A percentile compares a stretch with the other conserved stretches of the same genome.
Evolutionary conservation across 2,797 vertebrate genomes (phyloP).

Genomic region (Perdix hodgsoniae): DNA sequence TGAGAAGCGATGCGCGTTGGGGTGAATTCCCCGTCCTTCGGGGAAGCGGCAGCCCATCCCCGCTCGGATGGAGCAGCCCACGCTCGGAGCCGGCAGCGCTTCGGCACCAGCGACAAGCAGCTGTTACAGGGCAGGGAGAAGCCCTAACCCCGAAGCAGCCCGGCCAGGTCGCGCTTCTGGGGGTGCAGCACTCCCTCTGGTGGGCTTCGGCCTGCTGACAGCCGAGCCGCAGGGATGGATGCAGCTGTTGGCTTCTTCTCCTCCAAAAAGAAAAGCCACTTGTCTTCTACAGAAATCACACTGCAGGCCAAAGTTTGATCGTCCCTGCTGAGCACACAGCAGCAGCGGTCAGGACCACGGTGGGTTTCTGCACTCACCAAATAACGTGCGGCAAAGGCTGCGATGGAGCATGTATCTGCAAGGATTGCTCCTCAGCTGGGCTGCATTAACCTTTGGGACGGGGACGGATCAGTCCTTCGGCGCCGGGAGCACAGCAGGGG

Average conservation of each 20-base stretch:
- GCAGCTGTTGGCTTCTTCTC: neutral
- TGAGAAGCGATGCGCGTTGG: neutral
- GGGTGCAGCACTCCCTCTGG: slow-evolving; percentile 68
- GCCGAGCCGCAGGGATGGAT: neutral
- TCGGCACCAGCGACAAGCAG: neutral
- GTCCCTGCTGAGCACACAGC: neutral
- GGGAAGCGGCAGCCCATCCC: neutral
- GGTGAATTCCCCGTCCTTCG: fast-evolving
- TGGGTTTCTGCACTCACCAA: neutral
- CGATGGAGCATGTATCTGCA: fast-evolving
- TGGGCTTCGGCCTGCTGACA: neutral
- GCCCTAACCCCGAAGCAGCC: neutral
- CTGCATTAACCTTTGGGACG: neutral
- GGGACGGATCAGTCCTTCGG: neutral
- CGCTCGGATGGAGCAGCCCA: neutral
- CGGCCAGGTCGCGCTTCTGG: neutral
- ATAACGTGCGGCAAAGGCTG: neutral
- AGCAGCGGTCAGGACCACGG: neutral
- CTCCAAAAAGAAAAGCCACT: neutral
- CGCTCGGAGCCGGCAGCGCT: fast-evolving
- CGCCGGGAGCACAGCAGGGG: neutral
- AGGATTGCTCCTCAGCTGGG: neutral
- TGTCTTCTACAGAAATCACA: neutral
- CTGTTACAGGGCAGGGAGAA: neutral
- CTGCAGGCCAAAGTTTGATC: neutral